phyloP scores from a whole-genome alignment of 2,888 invertebrate genomes.

The Trisateles emortualis region DNA sequence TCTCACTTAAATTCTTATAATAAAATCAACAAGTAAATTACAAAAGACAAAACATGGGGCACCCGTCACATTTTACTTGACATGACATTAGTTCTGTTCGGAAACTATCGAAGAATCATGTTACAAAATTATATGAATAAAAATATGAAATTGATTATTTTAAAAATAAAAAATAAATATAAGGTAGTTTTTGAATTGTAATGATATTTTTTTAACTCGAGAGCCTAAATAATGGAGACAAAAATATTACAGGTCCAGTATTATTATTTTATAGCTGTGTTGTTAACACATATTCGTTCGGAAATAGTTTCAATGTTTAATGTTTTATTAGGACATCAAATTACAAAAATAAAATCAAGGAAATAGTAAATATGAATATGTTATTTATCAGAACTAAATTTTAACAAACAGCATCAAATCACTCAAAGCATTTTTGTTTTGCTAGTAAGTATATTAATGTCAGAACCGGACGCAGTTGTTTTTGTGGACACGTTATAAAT shows the following conservation, averaged over 20 bases:
- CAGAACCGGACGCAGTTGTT: conserved; percentile 37
- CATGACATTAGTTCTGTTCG: conserved; percentile 52
- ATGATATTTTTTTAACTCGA: too few relatives aligned
- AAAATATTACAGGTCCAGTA: too few relatives aligned
- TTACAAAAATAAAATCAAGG: background rate
- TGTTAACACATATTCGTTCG: too few relatives aligned
- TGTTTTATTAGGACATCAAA: background rate
- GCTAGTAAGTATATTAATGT: background rate
- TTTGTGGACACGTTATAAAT: too few relatives aligned
- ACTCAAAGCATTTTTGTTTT: conserved; percentile 3
- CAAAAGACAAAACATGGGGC: conserved; percentile 75
- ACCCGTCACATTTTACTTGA: conserved; percentile 76
- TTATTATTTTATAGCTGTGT: too few relatives aligned
- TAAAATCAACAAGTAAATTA: conserved; percentile 83
- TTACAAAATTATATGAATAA: too few relatives aligned
- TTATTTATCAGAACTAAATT: background rate
- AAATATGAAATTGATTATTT: too few relatives aligned
- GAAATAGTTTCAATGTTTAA: conserved; percentile 25
- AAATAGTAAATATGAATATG: background rate
- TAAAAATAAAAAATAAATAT: too few relatives aligned
- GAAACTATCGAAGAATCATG: too few relatives aligned
- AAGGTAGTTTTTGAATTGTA: too few relatives aligned
- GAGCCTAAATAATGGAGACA: too few relatives aligned
- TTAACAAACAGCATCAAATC: conserved; percentile 2
- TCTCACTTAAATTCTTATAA: conserved; percentile 66